phyloP scores from a whole-genome alignment of 2,797 vertebrate genomes.

The Dryobates pubescens region DNA sequence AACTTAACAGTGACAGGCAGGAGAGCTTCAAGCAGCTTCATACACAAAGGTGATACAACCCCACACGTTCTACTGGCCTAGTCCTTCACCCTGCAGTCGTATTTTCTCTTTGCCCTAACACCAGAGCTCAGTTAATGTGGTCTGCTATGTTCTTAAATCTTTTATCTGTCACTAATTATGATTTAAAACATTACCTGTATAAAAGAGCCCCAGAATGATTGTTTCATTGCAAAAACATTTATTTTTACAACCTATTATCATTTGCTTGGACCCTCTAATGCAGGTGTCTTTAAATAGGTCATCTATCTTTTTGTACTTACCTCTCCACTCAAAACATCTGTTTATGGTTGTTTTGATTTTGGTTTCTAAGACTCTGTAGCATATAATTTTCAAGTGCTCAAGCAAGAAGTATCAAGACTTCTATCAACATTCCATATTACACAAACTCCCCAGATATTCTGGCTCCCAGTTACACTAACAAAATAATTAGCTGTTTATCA shows the following conservation, averaged over 20 bases:
- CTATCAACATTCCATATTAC: background rate
- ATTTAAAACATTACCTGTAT: background rate
- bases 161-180: background rate
- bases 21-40: background rate
- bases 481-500: slow-evolving; percentile 3
- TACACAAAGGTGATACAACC: background rate
- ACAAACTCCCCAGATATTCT: background rate
- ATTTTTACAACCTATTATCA: background rate
- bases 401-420: background rate
- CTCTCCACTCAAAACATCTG: background rate
- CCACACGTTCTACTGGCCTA: background rate
- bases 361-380: background rate
- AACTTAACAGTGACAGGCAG: background rate
- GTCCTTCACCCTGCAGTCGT: background rate
- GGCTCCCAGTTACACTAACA: background rate
- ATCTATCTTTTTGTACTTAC: background rate
- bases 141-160: background rate
- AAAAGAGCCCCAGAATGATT: background rate
- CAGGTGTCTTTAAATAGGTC: background rate
- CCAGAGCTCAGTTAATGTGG: background rate
- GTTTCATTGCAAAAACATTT: background rate
- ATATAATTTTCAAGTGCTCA: background rate
- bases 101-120: background rate
- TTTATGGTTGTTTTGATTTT: background rate
- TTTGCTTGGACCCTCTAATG: background rate